These are phyloP conservation scores for Cervus canadensis DNA, from an alignment of 2,113 vertebrate species.

Conservation along the genomic window DNA sequence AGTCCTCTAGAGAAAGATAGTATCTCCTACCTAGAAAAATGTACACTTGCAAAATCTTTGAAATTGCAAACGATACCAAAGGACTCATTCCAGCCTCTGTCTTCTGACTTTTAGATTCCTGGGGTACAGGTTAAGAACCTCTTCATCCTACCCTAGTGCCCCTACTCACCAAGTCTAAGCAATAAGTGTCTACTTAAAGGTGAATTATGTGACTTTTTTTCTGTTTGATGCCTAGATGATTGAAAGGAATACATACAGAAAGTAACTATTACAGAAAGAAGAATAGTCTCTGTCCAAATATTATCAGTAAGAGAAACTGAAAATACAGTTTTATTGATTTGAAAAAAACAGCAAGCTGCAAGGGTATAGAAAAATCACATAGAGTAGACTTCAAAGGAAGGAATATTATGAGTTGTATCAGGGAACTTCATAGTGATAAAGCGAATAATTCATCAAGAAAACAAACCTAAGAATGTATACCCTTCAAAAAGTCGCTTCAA, in stretches of 20 bases:
- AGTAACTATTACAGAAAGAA: background rate
- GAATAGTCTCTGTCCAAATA: background rate
- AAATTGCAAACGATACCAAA: background rate
- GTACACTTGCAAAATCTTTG: background rate
- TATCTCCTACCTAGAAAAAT: background rate
- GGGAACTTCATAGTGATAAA: background rate
- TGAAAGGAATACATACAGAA: background rate
- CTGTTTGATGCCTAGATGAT: background rate
- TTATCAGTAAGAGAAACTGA: background rate
- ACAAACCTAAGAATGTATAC: background rate
- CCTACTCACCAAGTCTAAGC: background rate
- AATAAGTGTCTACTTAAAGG: background rate
- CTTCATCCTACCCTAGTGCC: background rate
- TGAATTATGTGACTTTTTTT: background rate
- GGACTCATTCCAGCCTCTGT: background rate
- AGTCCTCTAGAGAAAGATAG: background rate
- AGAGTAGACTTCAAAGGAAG: background rate
- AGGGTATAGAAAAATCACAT: background rate
- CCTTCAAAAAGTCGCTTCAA: background rate
- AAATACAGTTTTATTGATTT: background rate
- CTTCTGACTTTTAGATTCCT: background rate
- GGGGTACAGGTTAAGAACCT: background rate
- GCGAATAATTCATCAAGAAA: background rate
- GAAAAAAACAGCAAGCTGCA: background rate
- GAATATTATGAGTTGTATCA: background rate